These are phyloP conservation scores for Nyctibius grandis DNA, from an alignment of 2,797 vertebrate genomes.

Conservation along the genomic window DNA sequence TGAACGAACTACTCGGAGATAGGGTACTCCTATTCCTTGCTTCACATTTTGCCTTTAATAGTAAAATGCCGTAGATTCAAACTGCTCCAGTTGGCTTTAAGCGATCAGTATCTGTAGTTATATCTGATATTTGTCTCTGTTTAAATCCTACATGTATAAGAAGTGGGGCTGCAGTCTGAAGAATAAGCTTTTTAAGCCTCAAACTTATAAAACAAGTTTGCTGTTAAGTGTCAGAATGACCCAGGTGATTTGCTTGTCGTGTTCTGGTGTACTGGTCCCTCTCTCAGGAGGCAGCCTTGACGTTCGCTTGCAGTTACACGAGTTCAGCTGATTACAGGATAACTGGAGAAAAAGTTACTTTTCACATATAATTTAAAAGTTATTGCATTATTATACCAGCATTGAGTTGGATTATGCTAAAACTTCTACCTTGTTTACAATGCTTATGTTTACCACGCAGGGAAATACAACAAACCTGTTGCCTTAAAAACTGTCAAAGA, in stretches of 20 bases:
- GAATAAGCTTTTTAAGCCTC: not conserved
- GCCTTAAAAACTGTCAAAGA: not conserved
- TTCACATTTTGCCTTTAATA: not conserved
- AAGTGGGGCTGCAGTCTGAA: not conserved
- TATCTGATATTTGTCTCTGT: not conserved
- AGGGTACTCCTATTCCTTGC: not conserved
- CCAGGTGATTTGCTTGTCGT: not conserved
- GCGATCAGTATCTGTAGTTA: not conserved
- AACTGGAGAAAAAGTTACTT: not conserved
- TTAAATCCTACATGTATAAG: not conserved
- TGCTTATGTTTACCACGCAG: too few species aligned
- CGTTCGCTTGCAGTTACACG: not conserved
- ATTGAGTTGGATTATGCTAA: accelerated
- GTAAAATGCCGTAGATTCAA: not conserved
- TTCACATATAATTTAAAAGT: not conserved
- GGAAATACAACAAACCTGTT: not conserved
- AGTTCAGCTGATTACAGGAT: not conserved
- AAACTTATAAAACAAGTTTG: not conserved
- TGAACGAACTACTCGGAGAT: not conserved
- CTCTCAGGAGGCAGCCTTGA: not conserved
- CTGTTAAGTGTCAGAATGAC: too few species aligned
- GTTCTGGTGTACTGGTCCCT: not conserved
- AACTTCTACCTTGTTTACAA: not conserved
- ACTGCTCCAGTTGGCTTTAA: not conserved
- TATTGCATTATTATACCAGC: accelerated